phyloP scores from a whole-genome alignment of 1,140 invertebrate genomes.

The Euwallacea similis region DNA sequence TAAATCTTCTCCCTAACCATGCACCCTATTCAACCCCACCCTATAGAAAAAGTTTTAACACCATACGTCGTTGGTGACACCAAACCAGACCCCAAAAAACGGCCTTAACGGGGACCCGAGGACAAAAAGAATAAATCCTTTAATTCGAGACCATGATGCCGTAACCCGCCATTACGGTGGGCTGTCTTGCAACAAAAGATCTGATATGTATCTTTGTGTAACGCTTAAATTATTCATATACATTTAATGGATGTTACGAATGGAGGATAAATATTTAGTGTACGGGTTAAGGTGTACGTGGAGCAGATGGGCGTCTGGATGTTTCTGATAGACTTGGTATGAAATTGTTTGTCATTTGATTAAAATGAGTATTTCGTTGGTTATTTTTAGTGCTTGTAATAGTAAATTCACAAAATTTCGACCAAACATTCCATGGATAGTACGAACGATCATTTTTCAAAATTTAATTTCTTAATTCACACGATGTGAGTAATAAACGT shows the following conservation, averaged over 20 bases:
- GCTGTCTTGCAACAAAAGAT: conserved; percentile 31
- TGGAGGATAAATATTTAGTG: conserved; percentile 36
- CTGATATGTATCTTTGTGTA: conserved; percentile 38
- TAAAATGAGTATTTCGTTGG: too few species aligned
- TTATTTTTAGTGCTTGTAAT: too few species aligned
- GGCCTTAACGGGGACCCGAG: neutral
- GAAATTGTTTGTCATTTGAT: too few species aligned
- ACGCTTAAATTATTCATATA: conserved; percentile 32
- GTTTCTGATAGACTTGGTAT: too few species aligned
- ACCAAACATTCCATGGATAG: too few species aligned
- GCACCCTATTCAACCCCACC: too few species aligned
- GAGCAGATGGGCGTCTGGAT: too few species aligned
- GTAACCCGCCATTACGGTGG: conserved; percentile 33
- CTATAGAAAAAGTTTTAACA: neutral
- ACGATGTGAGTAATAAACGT: too few species aligned
- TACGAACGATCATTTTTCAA: too few species aligned
- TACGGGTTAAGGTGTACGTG: conserved; percentile 9
- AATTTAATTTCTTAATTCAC: too few species aligned
- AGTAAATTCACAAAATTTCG: too few species aligned
- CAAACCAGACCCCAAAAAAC: neutral
- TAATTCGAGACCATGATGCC: conserved; percentile 28
- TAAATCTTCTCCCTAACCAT: neutral
- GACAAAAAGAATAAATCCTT: conserved; percentile 24
- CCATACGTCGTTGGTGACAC: neutral
- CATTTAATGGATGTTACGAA: conserved; percentile 37